Conservation (phyloP, 2,888 invertebrate genomes). For the Cryptus viduatorius region DNA sequence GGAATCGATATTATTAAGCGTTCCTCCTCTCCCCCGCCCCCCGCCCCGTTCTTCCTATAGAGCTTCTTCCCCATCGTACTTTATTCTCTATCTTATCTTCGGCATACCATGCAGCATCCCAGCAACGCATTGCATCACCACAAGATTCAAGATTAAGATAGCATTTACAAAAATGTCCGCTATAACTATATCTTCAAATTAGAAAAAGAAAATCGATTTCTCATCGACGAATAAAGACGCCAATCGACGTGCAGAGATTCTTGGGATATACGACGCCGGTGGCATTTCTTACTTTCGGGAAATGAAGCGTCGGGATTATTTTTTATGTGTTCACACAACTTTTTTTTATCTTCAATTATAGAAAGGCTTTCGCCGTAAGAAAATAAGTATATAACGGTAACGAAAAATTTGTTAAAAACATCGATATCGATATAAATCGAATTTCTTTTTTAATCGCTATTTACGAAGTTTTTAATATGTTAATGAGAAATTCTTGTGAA, state of each 20-base stretch:
- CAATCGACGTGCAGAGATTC: background rate
- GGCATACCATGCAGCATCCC: constrained; percentile 3
- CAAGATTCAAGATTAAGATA: background rate
- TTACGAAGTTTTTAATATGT: too few species aligned
- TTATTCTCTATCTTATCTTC: background rate
- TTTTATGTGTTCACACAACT: background rate
- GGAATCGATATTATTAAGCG: constrained; percentile 57
- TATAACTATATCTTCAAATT: background rate
- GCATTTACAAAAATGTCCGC: background rate
- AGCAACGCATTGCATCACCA: background rate
- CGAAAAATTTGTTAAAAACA: too few species aligned
- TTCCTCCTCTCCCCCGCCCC: constrained; percentile 1
- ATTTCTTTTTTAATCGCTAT: too few species aligned
- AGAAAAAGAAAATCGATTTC: background rate
- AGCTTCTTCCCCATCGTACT: constrained; percentile 13
- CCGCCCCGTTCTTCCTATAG: constrained; percentile 12
- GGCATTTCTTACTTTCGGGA: background rate
- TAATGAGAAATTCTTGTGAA: too few species aligned
- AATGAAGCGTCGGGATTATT: background rate
- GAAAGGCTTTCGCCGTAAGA: too few species aligned
- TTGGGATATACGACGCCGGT: background rate
- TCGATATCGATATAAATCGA: too few species aligned
- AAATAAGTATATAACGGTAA: too few species aligned
- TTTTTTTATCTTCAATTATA: too few species aligned
- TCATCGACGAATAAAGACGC: background rate